Conservation (phyloP, 2,888 invertebrate species). For the Zygothrica quintamaculata region DNA sequence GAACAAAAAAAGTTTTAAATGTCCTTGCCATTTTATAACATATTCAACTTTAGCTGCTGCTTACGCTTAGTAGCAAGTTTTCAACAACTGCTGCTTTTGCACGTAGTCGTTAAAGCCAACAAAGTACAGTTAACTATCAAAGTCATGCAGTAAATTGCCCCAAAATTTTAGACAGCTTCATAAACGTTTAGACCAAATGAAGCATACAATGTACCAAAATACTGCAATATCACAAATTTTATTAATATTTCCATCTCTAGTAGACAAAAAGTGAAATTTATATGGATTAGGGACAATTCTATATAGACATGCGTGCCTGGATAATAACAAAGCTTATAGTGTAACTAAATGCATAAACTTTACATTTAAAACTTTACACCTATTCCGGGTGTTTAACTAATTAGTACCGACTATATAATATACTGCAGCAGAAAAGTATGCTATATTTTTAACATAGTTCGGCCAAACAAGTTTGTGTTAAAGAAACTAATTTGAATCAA, state of each 20-base stretch:
- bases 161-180: constrained; percentile 42
- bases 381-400: no score
- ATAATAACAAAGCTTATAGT: no score
- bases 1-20: constrained; percentile 21
- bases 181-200: constrained; percentile 8
- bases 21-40: constrained; percentile 26
- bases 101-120: constrained; percentile 60
- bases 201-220: constrained; percentile 25
- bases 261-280: no score
- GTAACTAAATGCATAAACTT: no score
- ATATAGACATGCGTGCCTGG: no score
- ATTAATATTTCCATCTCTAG: background rate
- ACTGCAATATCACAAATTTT: background rate
- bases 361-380: no score
- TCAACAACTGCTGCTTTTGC: constrained; percentile 38
- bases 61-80: constrained; percentile 8
- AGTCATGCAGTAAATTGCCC: constrained; percentile 58
- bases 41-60: constrained; percentile 50
- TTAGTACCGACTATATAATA: no score
- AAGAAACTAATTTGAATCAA: no score
- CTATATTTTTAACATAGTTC: no score
- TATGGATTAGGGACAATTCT: background rate
- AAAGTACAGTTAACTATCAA: constrained; percentile 63
- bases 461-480: no score
- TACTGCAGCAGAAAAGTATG: no score